Percentiles rank a stretch among this genome's conserved stretches.
Conservation (phyloP, 2,888 invertebrate genomes). For the Euphydryas editha region DNA sequence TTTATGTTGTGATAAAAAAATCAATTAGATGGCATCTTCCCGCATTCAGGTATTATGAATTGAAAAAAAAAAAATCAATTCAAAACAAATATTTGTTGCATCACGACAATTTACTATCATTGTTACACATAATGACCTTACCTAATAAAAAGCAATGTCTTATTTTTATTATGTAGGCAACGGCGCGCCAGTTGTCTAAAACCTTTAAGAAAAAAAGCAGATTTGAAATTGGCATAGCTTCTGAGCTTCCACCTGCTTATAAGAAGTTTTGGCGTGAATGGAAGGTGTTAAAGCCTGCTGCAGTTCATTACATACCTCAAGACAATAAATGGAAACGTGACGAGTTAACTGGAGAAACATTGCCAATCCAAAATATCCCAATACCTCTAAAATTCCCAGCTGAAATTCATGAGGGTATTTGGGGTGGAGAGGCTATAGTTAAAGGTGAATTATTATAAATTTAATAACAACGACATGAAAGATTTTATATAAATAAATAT, state of each 20-base stretch:
- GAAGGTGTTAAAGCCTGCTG: constrained; percentile 86
- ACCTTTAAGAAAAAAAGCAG: constrained; percentile 78
- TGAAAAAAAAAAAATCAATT: constrained; percentile 15
- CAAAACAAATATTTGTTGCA: constrained; percentile 45
- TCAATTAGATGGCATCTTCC: constrained; percentile 72
- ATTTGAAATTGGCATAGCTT: constrained; percentile 87
- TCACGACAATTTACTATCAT: constrained; percentile 46
- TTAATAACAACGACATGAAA: background rate
- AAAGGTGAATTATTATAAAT: constrained; percentile 80
- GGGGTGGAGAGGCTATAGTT: constrained; percentile 98
- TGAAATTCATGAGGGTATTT: constrained; percentile 93
- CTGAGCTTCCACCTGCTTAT: constrained; percentile 90
- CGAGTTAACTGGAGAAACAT: constrained; percentile 88
- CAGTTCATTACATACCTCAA: constrained; percentile 88
- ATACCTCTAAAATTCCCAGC: constrained; percentile 90
- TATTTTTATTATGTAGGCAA: constrained; percentile 60
- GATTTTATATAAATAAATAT: no score
- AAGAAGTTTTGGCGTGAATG: constrained; percentile 94
- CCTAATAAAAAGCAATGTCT: constrained; percentile 5
- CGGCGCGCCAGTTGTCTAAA: constrained; percentile 75
- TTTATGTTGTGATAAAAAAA: constrained; percentile 50
- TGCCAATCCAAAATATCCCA: constrained; percentile 89
- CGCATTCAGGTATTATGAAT: constrained; percentile 61
- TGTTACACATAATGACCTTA: constrained; percentile 49
- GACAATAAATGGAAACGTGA: constrained; percentile 89